Base-by-base conservation (phyloP, 2,888 invertebrate species). In the Margaritifera margaritifera region DNA sequence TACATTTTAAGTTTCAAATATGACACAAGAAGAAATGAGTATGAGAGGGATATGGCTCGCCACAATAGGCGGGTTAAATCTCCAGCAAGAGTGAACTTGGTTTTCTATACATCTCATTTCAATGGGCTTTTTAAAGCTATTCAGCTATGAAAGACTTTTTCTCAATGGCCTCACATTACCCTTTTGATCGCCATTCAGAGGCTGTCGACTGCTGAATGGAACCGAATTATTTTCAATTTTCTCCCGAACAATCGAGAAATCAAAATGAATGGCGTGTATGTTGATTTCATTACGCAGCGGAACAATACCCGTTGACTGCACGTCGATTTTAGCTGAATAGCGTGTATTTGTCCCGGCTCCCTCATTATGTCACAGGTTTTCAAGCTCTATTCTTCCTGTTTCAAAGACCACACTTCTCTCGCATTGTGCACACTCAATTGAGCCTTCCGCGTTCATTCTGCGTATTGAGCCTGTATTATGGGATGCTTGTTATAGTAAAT, bases 161-260 rank as follows among this genome's bases (percentile, higher is more conserved):
- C 42, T 77, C 73, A 68, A 76, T 69, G 64, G 77, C 77, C 68
- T 71, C 75, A 75, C 72, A 75, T 74, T 66, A 75, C 62, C 69
- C 77, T 77, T 83, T 86, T 84, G 80, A 80, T 74, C 74, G 67
- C 56, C 71, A 75, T 74, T 78, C 81, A 82, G 80, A 66, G 69
- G 75, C 74, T 70, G 66, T 70, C 78, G 74, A 77, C 57, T 79
- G 69, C 64, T 81, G 81, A 78, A 84, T 80, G 75, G 79, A 72
- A 74, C 69, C 81, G 83, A 85, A 85, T 85, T 84, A 84, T 87
- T 87, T 87, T 87, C 87, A 87, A 87, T 87, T 86, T 87, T 85
- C 82, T 74, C 76, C 61, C 72, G 79, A 72, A 87, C 87, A 87
- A 87, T 84, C 69, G 78, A 66, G 77, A 80, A 86, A 85, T 86